phyloP scores from a whole-genome alignment of 2,113 vertebrate genomes.

The Platysteira castanea region DNA sequence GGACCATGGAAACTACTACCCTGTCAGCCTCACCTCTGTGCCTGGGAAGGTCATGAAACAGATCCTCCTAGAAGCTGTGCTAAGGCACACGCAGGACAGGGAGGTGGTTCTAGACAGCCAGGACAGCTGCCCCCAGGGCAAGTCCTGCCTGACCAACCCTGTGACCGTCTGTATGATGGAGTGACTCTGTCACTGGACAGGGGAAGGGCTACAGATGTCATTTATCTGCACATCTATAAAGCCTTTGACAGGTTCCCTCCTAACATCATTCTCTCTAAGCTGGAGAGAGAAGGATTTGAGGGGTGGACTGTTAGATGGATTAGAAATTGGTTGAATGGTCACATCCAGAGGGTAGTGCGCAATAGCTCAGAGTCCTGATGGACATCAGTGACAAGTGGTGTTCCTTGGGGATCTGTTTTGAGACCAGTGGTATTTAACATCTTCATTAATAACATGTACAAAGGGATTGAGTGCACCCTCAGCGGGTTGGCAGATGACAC shows the following conservation, averaged over 20 bases:
- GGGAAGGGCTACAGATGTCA: neutral
- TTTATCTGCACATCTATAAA: neutral
- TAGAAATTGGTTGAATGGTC: neutral
- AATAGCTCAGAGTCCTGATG: neutral
- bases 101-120: neutral
- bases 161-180: neutral
- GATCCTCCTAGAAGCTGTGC: neutral
- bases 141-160: neutral
- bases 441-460: neutral
- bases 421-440: neutral
- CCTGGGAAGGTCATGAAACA: neutral
- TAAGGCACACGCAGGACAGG: neutral
- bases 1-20: neutral
- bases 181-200: neutral
- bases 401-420: neutral
- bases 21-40: neutral
- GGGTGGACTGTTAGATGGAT: neutral
- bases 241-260: neutral
- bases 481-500: neutral
- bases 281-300: neutral
- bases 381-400: neutral
- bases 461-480: neutral
- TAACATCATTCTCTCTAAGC: neutral
- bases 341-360: neutral
- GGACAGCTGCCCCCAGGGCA: neutral